A percentile compares a stretch with the other conserved stretches of the same genome.
Evolutionary conservation across 2,888 invertebrate genomes (phyloP).

Genomic region (Gymnocheta viridis): DNA sequence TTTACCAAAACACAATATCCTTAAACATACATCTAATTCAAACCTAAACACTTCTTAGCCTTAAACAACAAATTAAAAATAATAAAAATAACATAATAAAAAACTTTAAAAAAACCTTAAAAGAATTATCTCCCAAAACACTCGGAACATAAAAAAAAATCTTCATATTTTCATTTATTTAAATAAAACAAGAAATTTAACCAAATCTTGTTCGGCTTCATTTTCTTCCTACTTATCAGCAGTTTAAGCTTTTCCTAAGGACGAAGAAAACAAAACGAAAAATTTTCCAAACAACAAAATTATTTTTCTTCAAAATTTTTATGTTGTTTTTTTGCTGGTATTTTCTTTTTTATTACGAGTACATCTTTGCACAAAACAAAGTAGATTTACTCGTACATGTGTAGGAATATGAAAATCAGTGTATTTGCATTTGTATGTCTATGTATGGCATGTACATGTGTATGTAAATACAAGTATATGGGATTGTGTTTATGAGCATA

Average conservation of each 20-base stretch:
- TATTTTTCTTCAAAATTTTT: constrained; percentile 12
- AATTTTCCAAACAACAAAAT: constrained; percentile 11
- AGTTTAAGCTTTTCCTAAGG: constrained; percentile 11
- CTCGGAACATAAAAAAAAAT: not conserved
- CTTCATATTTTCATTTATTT: constrained; percentile 23
- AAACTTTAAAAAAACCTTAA: not conserved
- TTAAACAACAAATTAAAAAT: too few relatives aligned
- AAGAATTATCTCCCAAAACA: constrained; percentile 6
- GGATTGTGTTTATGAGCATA: not conserved
- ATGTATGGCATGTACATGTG: not conserved
- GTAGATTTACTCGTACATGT: constrained; percentile 41
- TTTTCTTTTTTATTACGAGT: constrained; percentile 42
- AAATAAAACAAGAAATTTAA: constrained; percentile 34
- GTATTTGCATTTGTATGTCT: not conserved
- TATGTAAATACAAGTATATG: not conserved
- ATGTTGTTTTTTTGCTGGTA: constrained; percentile 2
- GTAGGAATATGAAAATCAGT: constrained; percentile 41
- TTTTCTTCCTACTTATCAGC: constrained; percentile 36
- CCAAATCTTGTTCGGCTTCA: constrained; percentile 33
- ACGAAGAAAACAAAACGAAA: not conserved
- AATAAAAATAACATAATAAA: not conserved
- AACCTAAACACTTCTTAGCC: not conserved
- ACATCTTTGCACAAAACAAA: constrained; percentile 46
- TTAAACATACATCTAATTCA: not conserved
- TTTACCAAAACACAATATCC: not conserved